Evolutionary conservation across 2,797 vertebrate species (phyloP), one percentile per base, ranked within the genome.

Genomic region (Cottoperca gobio): DNA sequence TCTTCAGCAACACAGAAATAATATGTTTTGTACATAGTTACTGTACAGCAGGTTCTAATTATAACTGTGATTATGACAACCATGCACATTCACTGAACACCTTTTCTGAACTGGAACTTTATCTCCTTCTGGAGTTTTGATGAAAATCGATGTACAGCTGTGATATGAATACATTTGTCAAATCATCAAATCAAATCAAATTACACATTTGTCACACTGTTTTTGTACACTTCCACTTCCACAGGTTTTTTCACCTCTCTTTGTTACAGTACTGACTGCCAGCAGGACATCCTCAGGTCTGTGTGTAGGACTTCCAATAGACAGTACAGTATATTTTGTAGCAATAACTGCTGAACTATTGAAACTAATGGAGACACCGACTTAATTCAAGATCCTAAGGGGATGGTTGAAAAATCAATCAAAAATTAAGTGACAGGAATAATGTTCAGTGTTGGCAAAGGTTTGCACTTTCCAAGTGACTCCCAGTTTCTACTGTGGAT

Each of bases 121-220:
- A 48, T 65, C 52, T 79, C 64, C 84, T 82, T 88, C 71, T 91
- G 85, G 68, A 78, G 61, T 63, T 71, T 55, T 49, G 55, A 75
- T 78, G 43, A 57, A 63, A 87, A 86, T 83, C 82, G n/a, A 73
- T 84, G 69, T 42, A 66, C 58, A 66, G 73, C 50, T 77, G 76
- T 59, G 59, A 52, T 63, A 39, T 52, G 21, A 64, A 70, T 57
- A 49, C 21, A 54, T 43, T 17, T n/a, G n/a, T n/a, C n/a, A n/a
- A n/a, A n/a, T n/a, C n/a, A n/a, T n/a, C n/a, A n/a, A n/a, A n/a
- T n/a, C n/a, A n/a, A n/a, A n/a, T n/a, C n/a, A n/a, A n/a, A n/a
- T n/a, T n/a, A n/a, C n/a, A n/a, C n/a, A n/a, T n/a, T n/a, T n/a
- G n/a, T n/a, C n/a, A n/a, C n/a, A n/a, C n/a, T n/a, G n/a, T n/a